Percentiles rank a stretch among this genome's conserved stretches.
Conservation (phyloP, 2,797 vertebrate genomes). For the Malurus leucopterus region DNA sequence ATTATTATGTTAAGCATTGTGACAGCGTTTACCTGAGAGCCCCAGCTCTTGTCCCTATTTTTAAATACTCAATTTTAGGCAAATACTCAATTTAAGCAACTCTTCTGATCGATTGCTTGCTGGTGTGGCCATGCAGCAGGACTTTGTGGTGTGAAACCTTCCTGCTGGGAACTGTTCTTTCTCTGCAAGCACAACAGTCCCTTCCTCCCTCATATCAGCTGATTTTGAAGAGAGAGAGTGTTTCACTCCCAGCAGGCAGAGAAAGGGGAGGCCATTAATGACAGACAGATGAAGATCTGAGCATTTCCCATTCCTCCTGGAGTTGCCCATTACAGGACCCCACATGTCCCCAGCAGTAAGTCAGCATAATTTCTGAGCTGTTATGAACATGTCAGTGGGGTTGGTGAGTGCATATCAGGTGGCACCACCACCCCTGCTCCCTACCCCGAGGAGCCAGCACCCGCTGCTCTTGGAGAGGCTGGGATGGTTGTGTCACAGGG, state of each 20-base stretch:
- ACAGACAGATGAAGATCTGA: neutral
- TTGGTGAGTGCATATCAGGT: neutral
- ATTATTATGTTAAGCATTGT: neutral
- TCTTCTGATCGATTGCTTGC: neutral
- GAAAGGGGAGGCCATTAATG: neutral
- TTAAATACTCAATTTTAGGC: neutral
- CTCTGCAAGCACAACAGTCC: neutral
- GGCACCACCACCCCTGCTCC: rapidly evolving
- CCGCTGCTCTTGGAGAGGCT: neutral
- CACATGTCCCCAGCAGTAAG: neutral
- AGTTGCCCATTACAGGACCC: neutral
- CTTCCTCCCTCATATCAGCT: neutral
- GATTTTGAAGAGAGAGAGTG: neutral
- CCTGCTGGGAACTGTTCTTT: neutral
- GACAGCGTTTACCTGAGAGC: neutral
- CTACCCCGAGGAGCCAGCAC: neutral
- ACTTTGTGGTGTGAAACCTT: neutral
- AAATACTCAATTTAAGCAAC: neutral
- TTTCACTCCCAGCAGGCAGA: neutral
- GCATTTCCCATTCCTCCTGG: neutral
- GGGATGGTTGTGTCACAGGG: neutral
- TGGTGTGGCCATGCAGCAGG: neutral
- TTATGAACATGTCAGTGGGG: neutral
- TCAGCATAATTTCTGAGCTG: neutral
- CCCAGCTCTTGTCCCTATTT: neutral